These are phyloP conservation scores for Limnephilus auricula DNA, from an alignment of 2,888 invertebrate genomes.

Conservation along the genomic window DNA sequence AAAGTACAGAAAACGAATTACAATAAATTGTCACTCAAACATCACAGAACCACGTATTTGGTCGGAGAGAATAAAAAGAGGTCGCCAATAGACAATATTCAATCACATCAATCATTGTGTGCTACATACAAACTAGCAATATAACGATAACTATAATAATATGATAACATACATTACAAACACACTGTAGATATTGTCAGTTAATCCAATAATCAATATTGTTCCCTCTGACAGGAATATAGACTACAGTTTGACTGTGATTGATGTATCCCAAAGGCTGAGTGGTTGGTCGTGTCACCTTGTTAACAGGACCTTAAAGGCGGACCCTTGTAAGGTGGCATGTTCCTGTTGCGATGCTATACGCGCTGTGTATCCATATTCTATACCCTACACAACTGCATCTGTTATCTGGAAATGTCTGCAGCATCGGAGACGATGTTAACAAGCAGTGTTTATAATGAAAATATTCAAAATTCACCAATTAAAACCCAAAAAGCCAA, in stretches of 20 bases:
- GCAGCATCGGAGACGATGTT: neutral
- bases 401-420: neutral
- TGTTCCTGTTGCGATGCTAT: neutral
- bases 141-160: too few species aligned
- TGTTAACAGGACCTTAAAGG: slow-evolving; percentile 13
- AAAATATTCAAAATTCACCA: neutral
- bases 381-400: neutral
- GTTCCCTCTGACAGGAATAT: neutral
- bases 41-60: too few species aligned
- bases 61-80: too few species aligned
- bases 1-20: too few species aligned
- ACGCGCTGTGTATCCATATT: neutral
- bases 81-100: too few species aligned
- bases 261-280: neutral
- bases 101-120: too few species aligned
- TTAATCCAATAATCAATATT: neutral
- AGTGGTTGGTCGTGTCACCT: slow-evolving; percentile 34
- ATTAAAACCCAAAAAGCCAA: too few species aligned
- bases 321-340: neutral
- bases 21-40: too few species aligned
- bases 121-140: too few species aligned
- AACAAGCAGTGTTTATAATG: neutral
- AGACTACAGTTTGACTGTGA: neutral
- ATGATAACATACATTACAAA: neutral
- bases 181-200: neutral